A percentile compares a stretch with the other conserved stretches of the same genome.
Conservation (phyloP, 2,888 invertebrate species). For the Latrodectus elegans region DNA sequence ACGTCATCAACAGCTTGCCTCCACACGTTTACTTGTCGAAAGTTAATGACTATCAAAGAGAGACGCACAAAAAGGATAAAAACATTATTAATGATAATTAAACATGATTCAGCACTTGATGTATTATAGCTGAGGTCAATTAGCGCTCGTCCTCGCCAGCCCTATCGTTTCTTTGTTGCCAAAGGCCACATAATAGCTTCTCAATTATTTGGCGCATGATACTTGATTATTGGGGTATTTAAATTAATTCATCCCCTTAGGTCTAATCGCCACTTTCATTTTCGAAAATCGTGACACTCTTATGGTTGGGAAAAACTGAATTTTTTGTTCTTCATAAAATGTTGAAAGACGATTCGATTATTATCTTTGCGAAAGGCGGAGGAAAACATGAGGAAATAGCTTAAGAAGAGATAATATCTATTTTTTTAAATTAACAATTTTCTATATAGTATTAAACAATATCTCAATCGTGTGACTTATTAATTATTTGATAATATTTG, state of each 20-base stretch:
- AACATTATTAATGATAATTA: slow-evolving; percentile 65
- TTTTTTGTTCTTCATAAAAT: not conserved
- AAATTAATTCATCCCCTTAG: slow-evolving; percentile 47
- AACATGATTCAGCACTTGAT: slow-evolving; percentile 62
- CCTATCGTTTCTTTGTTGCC: slow-evolving; percentile 61
- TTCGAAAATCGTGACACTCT: slow-evolving; percentile 25
- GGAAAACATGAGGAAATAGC: not conserved
- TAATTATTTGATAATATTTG: too few relatives aligned
- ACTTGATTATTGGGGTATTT: slow-evolving; percentile 27
- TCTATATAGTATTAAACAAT: too few relatives aligned
- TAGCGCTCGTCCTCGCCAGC: slow-evolving; percentile 58
- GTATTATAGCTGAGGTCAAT: slow-evolving; percentile 62
- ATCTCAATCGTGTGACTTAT: too few relatives aligned
- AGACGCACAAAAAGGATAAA: slow-evolving; percentile 15
- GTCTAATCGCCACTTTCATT: slow-evolving; percentile 35
- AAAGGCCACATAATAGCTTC: slow-evolving; percentile 50
- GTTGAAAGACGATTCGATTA: not conserved
- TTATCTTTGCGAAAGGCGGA: not conserved
- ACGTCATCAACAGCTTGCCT: slow-evolving; percentile 42
- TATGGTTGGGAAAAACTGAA: not conserved
- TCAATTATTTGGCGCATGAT: slow-evolving; percentile 30
- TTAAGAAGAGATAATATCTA: too few relatives aligned
- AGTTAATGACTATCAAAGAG: slow-evolving; percentile 62
- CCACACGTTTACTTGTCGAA: slow-evolving; percentile 47
- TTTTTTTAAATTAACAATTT: too few relatives aligned